Conservation (phyloP, 2,797 vertebrate species). For the Eulemur rubriventer region DNA sequence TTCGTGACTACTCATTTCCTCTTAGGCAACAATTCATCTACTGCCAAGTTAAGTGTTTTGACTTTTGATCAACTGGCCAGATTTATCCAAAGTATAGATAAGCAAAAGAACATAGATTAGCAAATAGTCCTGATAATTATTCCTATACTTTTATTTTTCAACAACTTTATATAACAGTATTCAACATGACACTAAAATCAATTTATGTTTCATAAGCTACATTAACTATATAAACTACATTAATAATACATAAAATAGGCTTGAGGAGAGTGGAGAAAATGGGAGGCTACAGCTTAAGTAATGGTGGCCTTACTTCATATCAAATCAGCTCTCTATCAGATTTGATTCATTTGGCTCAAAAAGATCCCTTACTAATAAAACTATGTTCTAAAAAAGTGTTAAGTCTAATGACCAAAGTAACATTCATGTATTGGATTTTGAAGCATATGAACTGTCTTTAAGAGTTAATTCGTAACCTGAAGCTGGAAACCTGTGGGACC, state of each 20-base stretch:
- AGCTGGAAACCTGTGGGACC: background rate
- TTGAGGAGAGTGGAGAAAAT: background rate
- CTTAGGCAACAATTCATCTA: background rate
- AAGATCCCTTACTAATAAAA: background rate
- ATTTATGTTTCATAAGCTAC: background rate
- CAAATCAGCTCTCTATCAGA: background rate
- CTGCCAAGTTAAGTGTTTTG: background rate
- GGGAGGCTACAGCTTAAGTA: background rate
- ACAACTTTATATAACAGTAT: background rate
- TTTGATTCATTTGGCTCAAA: conserved; percentile 15
- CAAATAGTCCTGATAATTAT: background rate
- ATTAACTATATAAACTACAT: background rate
- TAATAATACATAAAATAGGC: background rate
- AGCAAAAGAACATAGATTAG: background rate
- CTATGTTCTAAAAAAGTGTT: background rate
- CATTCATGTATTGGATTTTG: background rate
- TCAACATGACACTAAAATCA: background rate
- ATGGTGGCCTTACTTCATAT: background rate
- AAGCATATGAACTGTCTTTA: background rate
- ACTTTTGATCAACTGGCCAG: background rate
- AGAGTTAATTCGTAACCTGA: background rate
- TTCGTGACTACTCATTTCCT: background rate
- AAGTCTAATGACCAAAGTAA: background rate
- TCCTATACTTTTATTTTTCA: background rate
- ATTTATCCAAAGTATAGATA: background rate